Conservation (phyloP, 1,140 invertebrate species). For the Saccostrea glomerata region DNA sequence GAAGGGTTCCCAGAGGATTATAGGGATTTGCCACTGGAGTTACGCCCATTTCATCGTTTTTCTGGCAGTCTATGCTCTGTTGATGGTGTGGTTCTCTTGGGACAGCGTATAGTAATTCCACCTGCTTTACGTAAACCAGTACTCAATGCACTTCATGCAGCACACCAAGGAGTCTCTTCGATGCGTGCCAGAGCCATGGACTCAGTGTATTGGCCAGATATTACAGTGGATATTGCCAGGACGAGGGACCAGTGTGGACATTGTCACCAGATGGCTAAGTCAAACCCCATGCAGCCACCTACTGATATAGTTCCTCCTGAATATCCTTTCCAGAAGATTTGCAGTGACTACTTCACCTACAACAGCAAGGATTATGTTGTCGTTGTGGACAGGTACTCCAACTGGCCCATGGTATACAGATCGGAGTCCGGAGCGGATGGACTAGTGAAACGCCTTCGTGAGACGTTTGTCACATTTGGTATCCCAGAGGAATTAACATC, state of each 20-base stretch:
- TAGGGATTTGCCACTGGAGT: too few relatives aligned
- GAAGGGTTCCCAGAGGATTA: too few relatives aligned
- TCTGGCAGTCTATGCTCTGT: too few relatives aligned
- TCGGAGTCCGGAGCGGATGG: constrained; percentile 42
- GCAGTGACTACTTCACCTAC: constrained; percentile 52
- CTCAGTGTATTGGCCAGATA: constrained; percentile 36
- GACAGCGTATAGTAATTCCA: too few relatives aligned
- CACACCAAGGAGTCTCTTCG: constrained; percentile 28
- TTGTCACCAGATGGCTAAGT: constrained; percentile 54
- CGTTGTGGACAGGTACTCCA: constrained; percentile 56
- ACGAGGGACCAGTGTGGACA: constrained; percentile 52
- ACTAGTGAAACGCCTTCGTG: constrained; percentile 25
- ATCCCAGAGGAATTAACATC: constrained; percentile 47
- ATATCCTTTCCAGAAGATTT: constrained; percentile 61
- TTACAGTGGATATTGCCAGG: constrained; percentile 48
- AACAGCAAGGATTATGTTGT: constrained; percentile 54
- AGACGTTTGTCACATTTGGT: constrained; percentile 18
- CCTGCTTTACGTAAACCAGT: neutral
- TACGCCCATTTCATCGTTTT: too few relatives aligned
- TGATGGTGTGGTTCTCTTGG: too few relatives aligned
- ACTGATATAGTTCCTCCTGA: constrained; percentile 43
- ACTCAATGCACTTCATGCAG: constrained; percentile 19
- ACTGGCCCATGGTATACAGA: constrained; percentile 56
- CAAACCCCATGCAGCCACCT: constrained; percentile 55
- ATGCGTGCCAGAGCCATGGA: constrained; percentile 18